Evolutionary conservation across 2,888 invertebrate species (phyloP), one percentile per base, ranked within the genome.

Genomic region (Yponomeuta cagnagella): DNA sequence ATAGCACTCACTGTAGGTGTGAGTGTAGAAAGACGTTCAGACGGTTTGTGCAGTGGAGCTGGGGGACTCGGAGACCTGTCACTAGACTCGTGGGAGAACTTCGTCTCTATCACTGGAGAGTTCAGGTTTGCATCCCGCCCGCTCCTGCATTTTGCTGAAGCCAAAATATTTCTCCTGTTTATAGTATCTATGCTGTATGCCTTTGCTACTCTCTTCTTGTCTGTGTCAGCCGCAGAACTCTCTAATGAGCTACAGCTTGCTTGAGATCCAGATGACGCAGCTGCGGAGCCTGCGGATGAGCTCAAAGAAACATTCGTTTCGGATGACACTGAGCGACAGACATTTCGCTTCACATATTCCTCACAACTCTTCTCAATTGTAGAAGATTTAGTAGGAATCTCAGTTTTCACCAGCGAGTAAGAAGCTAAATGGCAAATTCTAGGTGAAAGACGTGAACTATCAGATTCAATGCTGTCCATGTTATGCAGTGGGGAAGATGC

Each of bases 141-240:
- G 82, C 96, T 97, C 78, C 97, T 94, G 82, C 96, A 96, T 86
- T 96, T 96, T 0, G 97, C 97, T 69, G 97, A 97, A 33, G 97
- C 96, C 70, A 97, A 90, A 75, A 97, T 97, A 82, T 97, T 97
- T 85, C 97, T 96, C 70, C 97, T 93, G 83, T 97, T 97, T 74
- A 96, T 95, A 1, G 96, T 96, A 84, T 97, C 97, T 65, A 96
- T 95, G 78, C 96, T 96, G 76, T 95, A 95, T 1, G 95, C 93
- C 86, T 96, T 97, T 70, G 97, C 91, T 76, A 97, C 94, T 76
- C 96, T 93, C 77, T 90, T 94, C 86, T 93, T 94, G 76, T 94
- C 93, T 78, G 94, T 93, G 79, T 94, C 94, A 73, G 93, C 93
- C 75, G 93, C 93, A 77, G 94, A 93, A 81, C 94, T 94, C 82